A percentile compares a stretch with the other conserved stretches of the same genome.
These are phyloP conservation scores for Conger conger DNA, from an alignment of 2,113 vertebrate genomes.

Conservation along the genomic window DNA sequence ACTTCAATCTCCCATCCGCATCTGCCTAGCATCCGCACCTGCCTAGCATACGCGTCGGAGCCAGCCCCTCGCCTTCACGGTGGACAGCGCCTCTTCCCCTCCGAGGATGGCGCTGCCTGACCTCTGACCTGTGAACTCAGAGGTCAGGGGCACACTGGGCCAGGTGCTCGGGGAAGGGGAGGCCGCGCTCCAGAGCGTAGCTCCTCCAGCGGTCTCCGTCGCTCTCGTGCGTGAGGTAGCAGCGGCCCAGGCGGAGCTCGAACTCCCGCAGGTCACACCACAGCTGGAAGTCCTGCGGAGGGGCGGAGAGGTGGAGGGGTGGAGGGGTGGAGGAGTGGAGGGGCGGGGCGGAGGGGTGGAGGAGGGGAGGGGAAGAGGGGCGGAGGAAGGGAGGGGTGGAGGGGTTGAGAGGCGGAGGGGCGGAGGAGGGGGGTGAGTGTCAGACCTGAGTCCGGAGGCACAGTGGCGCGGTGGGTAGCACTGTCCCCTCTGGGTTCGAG, in stretches of 20 bases:
- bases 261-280: slow-evolving; percentile 72
- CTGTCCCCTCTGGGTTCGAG: no score
- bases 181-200: slow-evolving; percentile 47
- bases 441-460: no score
- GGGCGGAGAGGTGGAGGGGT: not conserved
- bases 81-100: no score
- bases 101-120: not conserved
- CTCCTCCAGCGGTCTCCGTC: slow-evolving; percentile 62
- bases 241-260: slow-evolving; percentile 57
- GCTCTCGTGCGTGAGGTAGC: slow-evolving; percentile 65
- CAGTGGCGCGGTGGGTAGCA: no score
- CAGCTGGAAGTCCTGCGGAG: slow-evolving; percentile 66
- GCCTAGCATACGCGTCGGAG: no score
- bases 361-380: no score
- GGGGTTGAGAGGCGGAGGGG: no score
- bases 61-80: no score
- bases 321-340: no score
- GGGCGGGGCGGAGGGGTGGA: not conserved
- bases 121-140: not conserved
- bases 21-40: not conserved
- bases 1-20: not conserved
- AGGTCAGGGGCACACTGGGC: not conserved
- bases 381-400: no score
- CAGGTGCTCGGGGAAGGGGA: slow-evolving; percentile 53
- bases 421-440: no score